A percentile compares a stretch with the other conserved stretches of the same genome.
These are phyloP conservation scores for Cyphomyrus discorhynchus DNA, from an alignment of 2,113 vertebrate genomes.

Conservation along the genomic window DNA sequence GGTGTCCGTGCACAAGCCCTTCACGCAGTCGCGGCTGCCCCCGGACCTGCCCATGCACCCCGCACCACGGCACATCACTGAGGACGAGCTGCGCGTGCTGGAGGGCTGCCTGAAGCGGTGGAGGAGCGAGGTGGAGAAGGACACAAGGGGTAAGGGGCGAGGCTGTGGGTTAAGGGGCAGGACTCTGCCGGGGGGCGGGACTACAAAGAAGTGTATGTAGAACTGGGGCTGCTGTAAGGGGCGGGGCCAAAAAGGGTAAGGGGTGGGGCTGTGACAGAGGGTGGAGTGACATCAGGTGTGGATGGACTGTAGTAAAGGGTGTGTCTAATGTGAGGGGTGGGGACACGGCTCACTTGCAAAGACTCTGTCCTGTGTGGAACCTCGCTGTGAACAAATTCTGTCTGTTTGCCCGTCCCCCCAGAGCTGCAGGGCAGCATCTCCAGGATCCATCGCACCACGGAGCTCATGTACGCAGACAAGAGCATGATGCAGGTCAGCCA, in stretches of 20 bases:
- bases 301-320: background rate
- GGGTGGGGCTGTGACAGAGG: background rate
- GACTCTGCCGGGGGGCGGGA: background rate
- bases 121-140: constrained; percentile 96
- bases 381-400: background rate
- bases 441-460: constrained; percentile 93
- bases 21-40: constrained; percentile 90
- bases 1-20: constrained; percentile 86
- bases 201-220: background rate
- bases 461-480: constrained; percentile 97
- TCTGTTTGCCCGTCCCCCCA: constrained; percentile 35
- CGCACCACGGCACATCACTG: constrained; percentile 86
- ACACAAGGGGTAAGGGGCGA: constrained; percentile 74
- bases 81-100: constrained; percentile 87
- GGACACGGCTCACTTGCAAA: background rate
- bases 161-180: background rate
- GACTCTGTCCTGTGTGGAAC: background rate
- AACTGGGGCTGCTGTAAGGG: background rate
- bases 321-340: background rate
- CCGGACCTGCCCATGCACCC: constrained; percentile 95
- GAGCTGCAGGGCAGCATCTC: constrained; percentile 94
- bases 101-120: constrained; percentile 93
- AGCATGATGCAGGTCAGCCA: constrained; percentile 87
- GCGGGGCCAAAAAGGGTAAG: too few species aligned
- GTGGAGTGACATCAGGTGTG: background rate